Percentiles rank a stretch among this genome's conserved stretches.
These are phyloP conservation scores for Marisa cornuarietis DNA, from an alignment of 1,140 invertebrate species.

Conservation along the genomic window DNA sequence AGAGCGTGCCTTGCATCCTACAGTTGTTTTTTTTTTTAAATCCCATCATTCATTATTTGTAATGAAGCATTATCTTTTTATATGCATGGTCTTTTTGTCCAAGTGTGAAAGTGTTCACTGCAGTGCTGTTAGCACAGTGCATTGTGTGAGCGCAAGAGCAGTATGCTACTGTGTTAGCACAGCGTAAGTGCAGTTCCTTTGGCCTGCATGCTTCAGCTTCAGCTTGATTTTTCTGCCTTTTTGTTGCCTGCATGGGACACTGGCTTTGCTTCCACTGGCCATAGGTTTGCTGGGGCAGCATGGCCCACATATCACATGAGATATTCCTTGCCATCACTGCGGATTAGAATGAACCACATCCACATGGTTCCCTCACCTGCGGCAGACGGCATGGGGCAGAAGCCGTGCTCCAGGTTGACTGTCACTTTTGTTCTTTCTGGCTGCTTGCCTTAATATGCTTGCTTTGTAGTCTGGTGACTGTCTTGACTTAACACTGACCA, in stretches of 20 bases:
- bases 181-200: no score
- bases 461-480: neutral
- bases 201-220: neutral
- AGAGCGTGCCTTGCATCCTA: constrained; percentile 1
- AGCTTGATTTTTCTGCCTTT: neutral
- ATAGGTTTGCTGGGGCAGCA: neutral
- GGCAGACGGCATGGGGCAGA: no score
- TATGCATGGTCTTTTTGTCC: neutral
- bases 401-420: neutral
- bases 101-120: no score
- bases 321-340: neutral
- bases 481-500: neutral
- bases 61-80: neutral
- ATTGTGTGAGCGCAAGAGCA: no score
- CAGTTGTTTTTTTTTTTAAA: neutral
- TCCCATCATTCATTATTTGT: neutral
- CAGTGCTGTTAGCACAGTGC: no score
- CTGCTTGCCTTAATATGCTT: constrained; percentile 8
- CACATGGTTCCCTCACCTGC: no score
- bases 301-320: neutral
- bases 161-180: no score
- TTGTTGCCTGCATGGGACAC: constrained; percentile 1
- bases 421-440: constrained; percentile 9
- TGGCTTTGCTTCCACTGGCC: neutral
- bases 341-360: no score